phyloP scores from a whole-genome alignment of 2,888 invertebrate genomes.

The Lochmaea capreae region DNA sequence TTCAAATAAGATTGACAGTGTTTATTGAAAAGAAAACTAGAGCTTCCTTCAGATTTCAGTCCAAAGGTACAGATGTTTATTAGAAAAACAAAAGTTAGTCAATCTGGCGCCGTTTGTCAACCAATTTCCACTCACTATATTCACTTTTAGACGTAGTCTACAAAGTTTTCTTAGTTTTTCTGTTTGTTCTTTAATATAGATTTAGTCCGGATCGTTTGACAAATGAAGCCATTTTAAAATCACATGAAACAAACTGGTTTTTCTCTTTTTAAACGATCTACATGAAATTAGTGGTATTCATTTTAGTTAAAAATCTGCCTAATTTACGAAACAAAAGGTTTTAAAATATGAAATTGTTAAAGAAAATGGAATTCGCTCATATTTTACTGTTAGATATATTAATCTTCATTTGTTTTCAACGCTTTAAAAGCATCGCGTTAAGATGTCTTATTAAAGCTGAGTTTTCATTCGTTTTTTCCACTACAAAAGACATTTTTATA shows the following conservation, averaged over 20 bases:
- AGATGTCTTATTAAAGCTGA: not conserved
- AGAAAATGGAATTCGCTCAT: not conserved
- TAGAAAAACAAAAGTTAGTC: too few relatives aligned
- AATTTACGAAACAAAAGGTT: not conserved
- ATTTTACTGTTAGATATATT: not conserved
- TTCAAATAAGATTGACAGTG: too few relatives aligned
- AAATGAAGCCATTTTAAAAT: too few relatives aligned
- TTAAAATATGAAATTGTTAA: not conserved
- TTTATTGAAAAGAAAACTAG: too few relatives aligned
- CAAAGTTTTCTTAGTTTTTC: not conserved
- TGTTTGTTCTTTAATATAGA: not conserved
- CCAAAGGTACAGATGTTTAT: too few relatives aligned
- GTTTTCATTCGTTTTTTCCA: not conserved
- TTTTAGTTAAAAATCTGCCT: not conserved
- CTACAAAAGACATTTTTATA: not conserved
- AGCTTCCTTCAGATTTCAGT: too few relatives aligned
- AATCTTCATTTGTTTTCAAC: not conserved
- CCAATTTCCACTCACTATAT: too few relatives aligned
- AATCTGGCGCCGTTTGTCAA: too few relatives aligned
- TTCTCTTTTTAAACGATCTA: not conserved
- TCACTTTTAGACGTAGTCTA: not conserved
- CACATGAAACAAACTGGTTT: too few relatives aligned
- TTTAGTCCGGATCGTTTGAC: not conserved
- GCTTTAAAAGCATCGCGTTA: not conserved
- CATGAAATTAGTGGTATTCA: not conserved